Conservation (phyloP, 2,888 invertebrate species). For the Mesochorus sp. region DNA sequence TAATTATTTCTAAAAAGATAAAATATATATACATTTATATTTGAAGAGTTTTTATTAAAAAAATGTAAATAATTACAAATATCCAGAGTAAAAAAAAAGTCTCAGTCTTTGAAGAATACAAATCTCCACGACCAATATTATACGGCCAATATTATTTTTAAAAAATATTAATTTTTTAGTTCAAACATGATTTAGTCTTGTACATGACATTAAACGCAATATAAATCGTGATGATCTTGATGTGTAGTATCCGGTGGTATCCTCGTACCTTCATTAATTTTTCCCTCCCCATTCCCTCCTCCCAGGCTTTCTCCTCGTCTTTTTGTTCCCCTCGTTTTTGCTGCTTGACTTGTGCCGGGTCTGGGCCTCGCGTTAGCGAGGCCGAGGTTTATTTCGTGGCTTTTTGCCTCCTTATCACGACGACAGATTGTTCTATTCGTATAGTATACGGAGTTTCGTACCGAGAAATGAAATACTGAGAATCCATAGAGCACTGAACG, state of each 20-base stretch:
- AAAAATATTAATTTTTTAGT: too few species aligned
- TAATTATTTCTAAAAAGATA: too few species aligned
- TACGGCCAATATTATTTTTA: too few species aligned
- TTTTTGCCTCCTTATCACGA: conserved; percentile 74
- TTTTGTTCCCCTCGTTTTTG: background rate
- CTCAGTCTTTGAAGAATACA: too few species aligned
- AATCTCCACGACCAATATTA: too few species aligned
- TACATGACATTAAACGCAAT: background rate
- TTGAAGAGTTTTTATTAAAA: too few species aligned
- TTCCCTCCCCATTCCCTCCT: background rate
- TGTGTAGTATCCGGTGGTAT: background rate
- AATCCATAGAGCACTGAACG: conserved; percentile 39
- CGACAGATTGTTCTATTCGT: conserved; percentile 43
- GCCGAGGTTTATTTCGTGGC: conserved; percentile 66
- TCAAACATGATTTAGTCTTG: background rate
- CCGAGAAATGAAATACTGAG: conserved; percentile 37
- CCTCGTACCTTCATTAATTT: conserved; percentile 43
- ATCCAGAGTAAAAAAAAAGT: too few species aligned
- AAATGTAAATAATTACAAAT: too few species aligned
- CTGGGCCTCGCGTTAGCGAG: conserved; percentile 38
- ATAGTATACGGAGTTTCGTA: conserved; percentile 22
- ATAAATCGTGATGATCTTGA: conserved; percentile 14
- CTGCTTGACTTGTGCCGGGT: background rate
- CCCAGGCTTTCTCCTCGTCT: conserved; percentile 4
- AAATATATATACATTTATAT: too few species aligned